Conservation (phyloP, 2,113 vertebrate species). For the Dinomys branickii region DNA sequence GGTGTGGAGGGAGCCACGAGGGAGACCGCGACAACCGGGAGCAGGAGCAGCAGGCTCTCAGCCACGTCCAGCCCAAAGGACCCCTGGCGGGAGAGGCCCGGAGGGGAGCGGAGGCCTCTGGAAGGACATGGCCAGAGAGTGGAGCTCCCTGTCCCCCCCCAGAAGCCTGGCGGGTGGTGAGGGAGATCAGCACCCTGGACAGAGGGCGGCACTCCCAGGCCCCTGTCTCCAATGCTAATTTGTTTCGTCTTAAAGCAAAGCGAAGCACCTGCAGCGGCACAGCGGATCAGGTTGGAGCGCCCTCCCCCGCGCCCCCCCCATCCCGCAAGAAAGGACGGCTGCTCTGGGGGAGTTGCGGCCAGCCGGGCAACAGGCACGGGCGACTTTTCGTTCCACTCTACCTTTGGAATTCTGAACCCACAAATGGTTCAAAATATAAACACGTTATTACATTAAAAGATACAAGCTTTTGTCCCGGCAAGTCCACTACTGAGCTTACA, state of each 20-base stretch:
- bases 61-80: not conserved
- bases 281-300: slow-evolving; percentile 65
- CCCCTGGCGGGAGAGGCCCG: not conserved
- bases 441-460: not conserved
- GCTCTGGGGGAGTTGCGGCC: not conserved
- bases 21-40: not conserved
- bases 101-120: not conserved
- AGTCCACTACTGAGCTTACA: not conserved
- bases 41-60: not conserved
- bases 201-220: not conserved
- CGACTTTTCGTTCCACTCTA: not conserved
- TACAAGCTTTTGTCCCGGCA: not conserved
- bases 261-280: not conserved
- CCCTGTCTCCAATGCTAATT: not conserved
- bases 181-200: not conserved
- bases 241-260: not conserved
- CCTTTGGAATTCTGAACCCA: not conserved
- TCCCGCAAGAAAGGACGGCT: not conserved
- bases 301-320: too few relatives aligned
- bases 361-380: not conserved
- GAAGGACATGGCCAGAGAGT: not conserved
- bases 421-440: not conserved
- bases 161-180: not conserved
- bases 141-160: not conserved
- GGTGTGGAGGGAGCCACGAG: too few relatives aligned